phyloP scores from a whole-genome alignment of 2,797 vertebrate species.

The Decapterus maruadsi region DNA sequence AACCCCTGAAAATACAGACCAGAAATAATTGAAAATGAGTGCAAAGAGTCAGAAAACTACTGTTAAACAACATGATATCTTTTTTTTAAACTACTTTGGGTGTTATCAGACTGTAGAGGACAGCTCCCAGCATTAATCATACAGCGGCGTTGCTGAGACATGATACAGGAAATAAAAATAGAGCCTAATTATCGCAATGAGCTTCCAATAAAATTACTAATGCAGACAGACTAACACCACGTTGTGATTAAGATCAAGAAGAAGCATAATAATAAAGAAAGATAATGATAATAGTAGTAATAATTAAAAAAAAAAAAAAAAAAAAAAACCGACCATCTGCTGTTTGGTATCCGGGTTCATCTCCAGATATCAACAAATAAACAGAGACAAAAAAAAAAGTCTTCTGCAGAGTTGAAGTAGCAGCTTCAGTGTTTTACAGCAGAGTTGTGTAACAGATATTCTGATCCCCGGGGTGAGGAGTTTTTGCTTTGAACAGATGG shows the following conservation, averaged over 20 bases:
- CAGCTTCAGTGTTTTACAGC: constrained; percentile 57
- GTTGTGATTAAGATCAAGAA: not conserved
- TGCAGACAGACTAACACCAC: constrained; percentile 10
- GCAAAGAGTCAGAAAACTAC: no score
- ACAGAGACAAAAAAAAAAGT: not conserved
- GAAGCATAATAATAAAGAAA: not conserved
- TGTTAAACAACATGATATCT: no score
- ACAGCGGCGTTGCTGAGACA: not conserved
- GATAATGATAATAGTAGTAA: no score
- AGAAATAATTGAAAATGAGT: not conserved
- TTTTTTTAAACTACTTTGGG: no score
- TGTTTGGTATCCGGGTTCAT: no score
- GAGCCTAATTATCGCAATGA: not conserved
- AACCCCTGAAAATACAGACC: not conserved
- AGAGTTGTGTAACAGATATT: constrained; percentile 57
- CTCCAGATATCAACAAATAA: no score
- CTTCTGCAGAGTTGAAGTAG: constrained; percentile 59
- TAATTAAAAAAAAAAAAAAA: no score
- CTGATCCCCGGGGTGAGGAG: constrained; percentile 50
- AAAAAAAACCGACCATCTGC: no score
- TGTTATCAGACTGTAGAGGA: no score
- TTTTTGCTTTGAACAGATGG: constrained; percentile 58
- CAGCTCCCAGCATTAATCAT: not conserved
- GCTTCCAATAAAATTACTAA: not conserved
- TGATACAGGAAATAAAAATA: not conserved